Evolutionary conservation across 2,888 invertebrate genomes (phyloP).

Genomic region (Pantelozetes paolii): DNA sequence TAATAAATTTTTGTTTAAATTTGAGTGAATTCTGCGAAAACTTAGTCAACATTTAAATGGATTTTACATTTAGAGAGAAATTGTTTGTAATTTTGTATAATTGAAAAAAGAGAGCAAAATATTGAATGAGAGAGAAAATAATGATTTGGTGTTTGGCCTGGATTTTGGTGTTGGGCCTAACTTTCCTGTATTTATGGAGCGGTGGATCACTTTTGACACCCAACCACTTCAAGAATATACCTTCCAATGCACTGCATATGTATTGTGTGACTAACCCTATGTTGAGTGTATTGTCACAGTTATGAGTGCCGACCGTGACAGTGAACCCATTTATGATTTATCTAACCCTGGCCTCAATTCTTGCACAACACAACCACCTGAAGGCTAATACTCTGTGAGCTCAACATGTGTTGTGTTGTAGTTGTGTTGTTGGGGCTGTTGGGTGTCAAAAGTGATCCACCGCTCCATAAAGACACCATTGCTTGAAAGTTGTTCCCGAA

Average conservation of each 20-base stretch:
- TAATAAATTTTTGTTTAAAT: no score
- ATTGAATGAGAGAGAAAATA: neutral
- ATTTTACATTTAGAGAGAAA: conserved; percentile 1
- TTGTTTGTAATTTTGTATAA: neutral
- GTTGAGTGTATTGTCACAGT: conserved; percentile 32
- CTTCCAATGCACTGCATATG: neutral
- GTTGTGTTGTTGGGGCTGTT: neutral
- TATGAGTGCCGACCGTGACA: conserved; percentile 23
- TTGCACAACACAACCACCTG: neutral
- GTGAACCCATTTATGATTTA: conserved; percentile 33
- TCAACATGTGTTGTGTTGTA: neutral
- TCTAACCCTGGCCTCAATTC: conserved; percentile 27
- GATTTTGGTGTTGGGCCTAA: conserved; percentile 3
- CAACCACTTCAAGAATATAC: neutral
- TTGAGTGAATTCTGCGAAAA: no score
- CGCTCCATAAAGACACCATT: conserved; percentile 26
- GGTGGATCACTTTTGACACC: conserved; percentile 14
- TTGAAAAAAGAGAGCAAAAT: neutral
- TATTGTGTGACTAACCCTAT: neutral
- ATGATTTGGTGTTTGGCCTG: neutral
- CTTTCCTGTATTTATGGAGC: neutral
- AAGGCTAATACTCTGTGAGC: neutral
- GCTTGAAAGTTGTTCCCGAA: conserved; percentile 15
- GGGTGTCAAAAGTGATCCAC: conserved; percentile 34
- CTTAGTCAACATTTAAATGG: no score